phyloP scores from a whole-genome alignment of 2,113 vertebrate genomes.

The Phycodurus eques region DNA sequence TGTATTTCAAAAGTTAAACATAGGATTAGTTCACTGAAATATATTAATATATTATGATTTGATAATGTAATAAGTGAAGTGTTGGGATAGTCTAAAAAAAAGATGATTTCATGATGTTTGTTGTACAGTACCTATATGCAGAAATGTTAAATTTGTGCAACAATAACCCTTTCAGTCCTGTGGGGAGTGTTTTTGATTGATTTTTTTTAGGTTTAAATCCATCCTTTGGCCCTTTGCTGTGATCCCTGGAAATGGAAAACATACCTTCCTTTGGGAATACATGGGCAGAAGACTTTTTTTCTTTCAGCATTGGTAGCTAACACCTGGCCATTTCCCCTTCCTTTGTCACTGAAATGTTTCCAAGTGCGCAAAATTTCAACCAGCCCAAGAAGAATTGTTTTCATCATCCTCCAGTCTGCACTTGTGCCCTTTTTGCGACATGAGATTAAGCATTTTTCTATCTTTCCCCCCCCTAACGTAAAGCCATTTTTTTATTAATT shows the following conservation, averaged over 20 bases:
- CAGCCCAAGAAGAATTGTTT: constrained; percentile 54
- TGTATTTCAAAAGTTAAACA: not conserved
- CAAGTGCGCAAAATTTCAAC: constrained; percentile 30
- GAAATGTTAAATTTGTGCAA: constrained; percentile 31
- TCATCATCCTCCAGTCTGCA: constrained; percentile 16
- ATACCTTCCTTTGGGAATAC: constrained; percentile 35
- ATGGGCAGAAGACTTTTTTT: constrained; percentile 80
- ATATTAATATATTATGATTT: not conserved
- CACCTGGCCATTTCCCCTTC: constrained; percentile 20
- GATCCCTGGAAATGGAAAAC: constrained; percentile 82
- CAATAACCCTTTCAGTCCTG: constrained; percentile 62
- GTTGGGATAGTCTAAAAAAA: not conserved
- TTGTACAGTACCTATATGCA: constrained; percentile 9
- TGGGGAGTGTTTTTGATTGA: constrained; percentile 64
- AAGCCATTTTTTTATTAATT: constrained; percentile 24
- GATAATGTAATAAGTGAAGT: not conserved
- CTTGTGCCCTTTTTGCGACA: constrained; percentile 40
- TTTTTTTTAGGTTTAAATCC: constrained; percentile 78
- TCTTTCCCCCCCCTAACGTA: constrained; percentile 24
- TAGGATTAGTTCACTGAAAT: not conserved
- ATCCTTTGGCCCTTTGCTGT: constrained; percentile 69
- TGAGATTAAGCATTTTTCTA: constrained; percentile 37
- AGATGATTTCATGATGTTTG: constrained; percentile 16
- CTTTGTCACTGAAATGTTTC: constrained; percentile 32
- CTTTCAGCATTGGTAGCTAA: constrained; percentile 57